Base-by-base conservation (phyloP, 1,140 invertebrate species). In the Notospermus geniculatus region DNA sequence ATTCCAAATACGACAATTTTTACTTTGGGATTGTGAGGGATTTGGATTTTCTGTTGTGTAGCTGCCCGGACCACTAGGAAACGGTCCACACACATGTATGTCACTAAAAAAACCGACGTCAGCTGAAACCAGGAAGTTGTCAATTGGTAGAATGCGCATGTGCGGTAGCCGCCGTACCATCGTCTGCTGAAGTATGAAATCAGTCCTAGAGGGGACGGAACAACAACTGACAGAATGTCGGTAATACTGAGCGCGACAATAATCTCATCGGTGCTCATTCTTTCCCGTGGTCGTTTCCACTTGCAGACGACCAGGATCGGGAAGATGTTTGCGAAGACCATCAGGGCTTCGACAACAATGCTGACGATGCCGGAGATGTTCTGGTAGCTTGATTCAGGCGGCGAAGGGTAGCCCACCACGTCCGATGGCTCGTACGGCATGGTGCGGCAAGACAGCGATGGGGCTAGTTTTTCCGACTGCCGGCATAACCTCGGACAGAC, bases 151-250 rank as follows among this genome's bases (percentile, higher is more conserved):
- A 71, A 66, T 27, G 63, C 60, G 59, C 72, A 74, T 7, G 72
- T 71, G 2, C 60, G 54, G 2, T 62, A 56, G 1, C 71, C 72
- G 30, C 72, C 71, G 53, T 74, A 71, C 72, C 72, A 74, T 29
- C 60, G 60, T 2, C 61, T 57, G 28, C 62, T 60, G 60, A 74
- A 72, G 22, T 66, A 72, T 0, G 72, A 71, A 1, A 69, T 65
- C 41, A 72, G 59, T 0, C 69, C 70, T 0, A 72, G 57, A 1
- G 72, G 72, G 0, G 68, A 61, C 1, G 72, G 72, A 11, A 74
- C 60, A 11, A 74, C 17, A 2, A 72, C 72, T n/a, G 72, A 74
- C 17, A 72, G 62, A 13, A 74, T 71, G 55, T 70, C 71, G 11
- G 67, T 70, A 32, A 72, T 46, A 50, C 68, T 69, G 28, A 74